Base-by-base conservation (phyloP, 2,888 invertebrate species). In the Orthosia gracilis region DNA sequence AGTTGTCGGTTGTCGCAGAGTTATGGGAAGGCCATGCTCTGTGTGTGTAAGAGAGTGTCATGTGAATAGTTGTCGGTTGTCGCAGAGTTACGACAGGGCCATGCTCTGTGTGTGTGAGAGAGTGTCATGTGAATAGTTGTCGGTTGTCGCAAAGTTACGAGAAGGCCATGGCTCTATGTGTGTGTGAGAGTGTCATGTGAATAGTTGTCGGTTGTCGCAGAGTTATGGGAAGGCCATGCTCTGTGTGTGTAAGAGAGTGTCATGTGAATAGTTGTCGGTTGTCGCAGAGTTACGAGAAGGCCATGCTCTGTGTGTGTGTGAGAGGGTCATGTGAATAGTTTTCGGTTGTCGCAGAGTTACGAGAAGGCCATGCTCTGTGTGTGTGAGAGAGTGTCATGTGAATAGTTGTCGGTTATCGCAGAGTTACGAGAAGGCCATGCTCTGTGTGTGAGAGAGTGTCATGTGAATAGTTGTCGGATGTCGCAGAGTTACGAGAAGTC, bases 81-180 rank as follows among this genome's bases (percentile, higher is more conserved):
- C 31, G 64, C 50, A 64, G 64, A 64, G 50, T 64, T 50, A 64
- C 50, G 50, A 64, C 49, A 31, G 50, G 45, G 54, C 26, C 40
- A 70, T 67, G 57, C 64, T 21, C 50, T 50, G n/a, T 65, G 31
- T 62, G 47, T 49, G 62, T 26, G 62, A 23, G 62, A 23, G 62
- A 62, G 62, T 49, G 62, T 47, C 31, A 31, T 31, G 31, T 47
- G 62, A 47, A 47, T 47, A 62, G 47, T 47, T 17, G 23, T 62
- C 62, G 62, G 62, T 18, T 62, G 62, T 47, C 62, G 62, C 62
- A 62, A 47, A 62, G 62, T 62, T 62, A 62, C 62, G 47, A 62
- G 62, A 62, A 62, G 47, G 62, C 23, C 3, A 3, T 17, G 17
- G 17, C 4, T 50, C 49, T 50, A 18, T 50, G 15, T 50, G 49